Evolutionary conservation across 2,888 invertebrate genomes (phyloP), one percentile per base, ranked within the genome.

Genomic region (Monochamus alternatus): DNA sequence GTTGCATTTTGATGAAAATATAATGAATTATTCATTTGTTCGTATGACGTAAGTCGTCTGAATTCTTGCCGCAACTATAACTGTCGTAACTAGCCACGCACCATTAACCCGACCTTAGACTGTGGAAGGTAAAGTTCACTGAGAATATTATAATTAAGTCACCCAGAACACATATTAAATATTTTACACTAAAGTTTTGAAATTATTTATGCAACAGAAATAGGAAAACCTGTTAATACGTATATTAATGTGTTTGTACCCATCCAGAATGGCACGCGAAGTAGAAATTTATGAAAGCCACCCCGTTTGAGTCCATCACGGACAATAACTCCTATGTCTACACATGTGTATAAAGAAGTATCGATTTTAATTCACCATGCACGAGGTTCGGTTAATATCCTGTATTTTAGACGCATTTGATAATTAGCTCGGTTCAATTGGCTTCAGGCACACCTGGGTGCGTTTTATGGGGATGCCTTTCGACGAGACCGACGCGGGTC

Each of bases 391-490:
- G 43, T 7, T 51, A 32, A 47, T 69, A 69, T 51, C 59, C 60
- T 8, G 47, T 51, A 69, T 69, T 69, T 68, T 69, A 60, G 60
- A 69, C 69, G 69, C 69, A 69, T 69, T 69, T 69, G 60, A 69
- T 68, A 78, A 76, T 78, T 78, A 73, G 73, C 68, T 72, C 78
- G 73, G 78, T 76, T 75, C 66, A 66, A 75, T 76, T 78, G 73
- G 62, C 63, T 73, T 78, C 30, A 38, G 38, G 2, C 38, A 76
- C 76, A 73, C 74, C 74, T 51, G 64, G 63, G 47, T 66, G 73
- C 51, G 38, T 71, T 70, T 74, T 73, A 72, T 60, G 75, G 64
- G n/a, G 55, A 62, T 44, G 9, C 68, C n/a, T 7, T 38, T 68
- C 43, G 22, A 58, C 14, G 60, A 60, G 55, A 55, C 58, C 43